Conservation (phyloP, 2,888 invertebrate species). For the Acanthopleura granulata region DNA sequence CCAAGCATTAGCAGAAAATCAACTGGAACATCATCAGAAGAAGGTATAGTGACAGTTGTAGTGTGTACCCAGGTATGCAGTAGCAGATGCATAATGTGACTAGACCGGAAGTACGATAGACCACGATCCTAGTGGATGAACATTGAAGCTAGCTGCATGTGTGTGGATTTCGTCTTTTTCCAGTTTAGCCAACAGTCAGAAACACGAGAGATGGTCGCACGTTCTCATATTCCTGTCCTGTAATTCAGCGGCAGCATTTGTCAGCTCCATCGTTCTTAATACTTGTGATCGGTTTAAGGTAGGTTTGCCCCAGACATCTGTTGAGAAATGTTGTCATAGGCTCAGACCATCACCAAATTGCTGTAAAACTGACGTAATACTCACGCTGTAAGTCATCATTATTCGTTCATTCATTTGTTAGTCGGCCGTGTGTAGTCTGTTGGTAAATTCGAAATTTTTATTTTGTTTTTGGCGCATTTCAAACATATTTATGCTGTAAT, state of each 20-base stretch:
- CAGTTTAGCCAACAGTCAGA: neutral
- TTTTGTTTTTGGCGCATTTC: too few species aligned
- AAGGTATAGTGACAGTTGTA: too few species aligned
- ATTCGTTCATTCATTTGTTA: too few species aligned
- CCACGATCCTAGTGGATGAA: neutral
- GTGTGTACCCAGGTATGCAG: too few species aligned
- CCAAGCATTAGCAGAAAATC: neutral
- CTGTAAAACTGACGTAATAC: too few species aligned
- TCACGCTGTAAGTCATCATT: too few species aligned
- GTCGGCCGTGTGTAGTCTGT: too few species aligned
- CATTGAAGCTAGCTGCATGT: neutral
- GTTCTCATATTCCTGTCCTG: conserved; percentile 11
- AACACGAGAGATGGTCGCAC: neutral
- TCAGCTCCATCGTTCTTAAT: neutral
- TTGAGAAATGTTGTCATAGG: too few species aligned
- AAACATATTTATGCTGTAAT: too few species aligned
- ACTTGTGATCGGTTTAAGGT: neutral
- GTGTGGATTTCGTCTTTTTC: neutral
- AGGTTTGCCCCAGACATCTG: neutral
- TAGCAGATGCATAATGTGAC: too few species aligned
- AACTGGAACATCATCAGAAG: neutral
- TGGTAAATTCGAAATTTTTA: too few species aligned
- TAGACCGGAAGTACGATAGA: neutral
- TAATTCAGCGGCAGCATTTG: neutral
- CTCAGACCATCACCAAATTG: too few species aligned